A percentile compares a stretch with the other conserved stretches of the same genome.
phyloP scores from a whole-genome alignment of 2,113 vertebrate genomes.

The Zosterops hypoxanthus region DNA sequence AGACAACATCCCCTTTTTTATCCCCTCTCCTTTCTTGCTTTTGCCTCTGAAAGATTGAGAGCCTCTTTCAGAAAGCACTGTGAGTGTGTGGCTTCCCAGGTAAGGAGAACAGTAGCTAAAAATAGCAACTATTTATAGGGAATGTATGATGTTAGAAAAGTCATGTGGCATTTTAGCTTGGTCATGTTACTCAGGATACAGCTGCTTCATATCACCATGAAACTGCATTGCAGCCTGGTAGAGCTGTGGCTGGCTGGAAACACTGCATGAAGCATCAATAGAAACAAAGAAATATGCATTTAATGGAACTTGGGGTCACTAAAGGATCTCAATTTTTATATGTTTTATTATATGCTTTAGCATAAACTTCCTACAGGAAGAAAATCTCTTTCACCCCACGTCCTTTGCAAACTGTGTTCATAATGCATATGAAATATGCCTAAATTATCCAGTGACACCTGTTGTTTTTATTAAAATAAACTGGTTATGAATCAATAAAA shows the following conservation, averaged over 20 bases:
- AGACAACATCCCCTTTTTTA: not conserved
- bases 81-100: not conserved
- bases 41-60: not conserved
- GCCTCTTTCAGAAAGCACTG: not conserved
- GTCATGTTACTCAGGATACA: not conserved
- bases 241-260: not conserved
- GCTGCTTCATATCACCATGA: not conserved
- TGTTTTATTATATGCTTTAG: not conserved
- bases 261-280: not conserved
- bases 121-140: not conserved
- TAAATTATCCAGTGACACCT: constrained; percentile 15
- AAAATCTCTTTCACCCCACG: not conserved
- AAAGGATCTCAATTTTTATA: not conserved
- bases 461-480: constrained; percentile 8
- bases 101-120: not conserved
- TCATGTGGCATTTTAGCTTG: not conserved
- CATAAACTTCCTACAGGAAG: not conserved
- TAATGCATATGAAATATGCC: not conserved
- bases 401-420: not conserved
- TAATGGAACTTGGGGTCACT: not conserved
- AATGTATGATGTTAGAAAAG: not conserved
- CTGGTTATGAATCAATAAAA: constrained; percentile 6
- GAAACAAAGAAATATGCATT: not conserved
- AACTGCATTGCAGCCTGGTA: not conserved
- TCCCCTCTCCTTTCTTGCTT: not conserved